These are phyloP conservation scores for Aleiodes alternator DNA, from an alignment of 2,888 invertebrate genomes.

Conservation along the genomic window DNA sequence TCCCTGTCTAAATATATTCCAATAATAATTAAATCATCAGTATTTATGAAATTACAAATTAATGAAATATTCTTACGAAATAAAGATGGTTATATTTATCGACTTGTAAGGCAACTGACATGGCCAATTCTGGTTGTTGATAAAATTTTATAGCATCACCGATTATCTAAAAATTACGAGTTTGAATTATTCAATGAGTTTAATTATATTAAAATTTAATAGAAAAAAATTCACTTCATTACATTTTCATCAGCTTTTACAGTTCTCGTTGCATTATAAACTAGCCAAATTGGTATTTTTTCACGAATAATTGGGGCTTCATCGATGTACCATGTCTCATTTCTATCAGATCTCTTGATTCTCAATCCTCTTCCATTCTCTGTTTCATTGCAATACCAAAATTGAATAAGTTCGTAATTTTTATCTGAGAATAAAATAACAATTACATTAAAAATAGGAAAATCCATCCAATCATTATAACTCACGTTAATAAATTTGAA, in stretches of 20 bases:
- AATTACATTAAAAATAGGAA: background rate
- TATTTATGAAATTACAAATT: background rate
- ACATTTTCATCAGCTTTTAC: background rate
- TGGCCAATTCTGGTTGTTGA: background rate
- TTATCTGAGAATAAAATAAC: background rate
- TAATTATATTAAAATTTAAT: no score
- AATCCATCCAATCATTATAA: background rate
- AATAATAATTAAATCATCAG: no score
- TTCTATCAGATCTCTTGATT: background rate
- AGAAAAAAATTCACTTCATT: background rate
- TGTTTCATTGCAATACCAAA: background rate
- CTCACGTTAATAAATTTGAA: background rate
- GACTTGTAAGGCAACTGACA: background rate
- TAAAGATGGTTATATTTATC: background rate
- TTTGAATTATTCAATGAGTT: background rate
- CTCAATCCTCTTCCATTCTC: background rate
- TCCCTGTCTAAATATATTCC: background rate
- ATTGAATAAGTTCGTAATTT: slow-evolving; percentile 15
- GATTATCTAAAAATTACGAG: background rate
- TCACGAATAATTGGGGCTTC: slow-evolving; percentile 9
- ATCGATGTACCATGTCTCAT: background rate
- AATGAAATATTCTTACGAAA: background rate
- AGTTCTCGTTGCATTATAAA: background rate
- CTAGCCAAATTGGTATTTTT: slow-evolving; percentile 7
- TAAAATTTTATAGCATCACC: background rate